These are phyloP conservation scores for Dipodomys stephensi DNA, from an alignment of 2,113 vertebrate genomes.

Conservation along the genomic window DNA sequence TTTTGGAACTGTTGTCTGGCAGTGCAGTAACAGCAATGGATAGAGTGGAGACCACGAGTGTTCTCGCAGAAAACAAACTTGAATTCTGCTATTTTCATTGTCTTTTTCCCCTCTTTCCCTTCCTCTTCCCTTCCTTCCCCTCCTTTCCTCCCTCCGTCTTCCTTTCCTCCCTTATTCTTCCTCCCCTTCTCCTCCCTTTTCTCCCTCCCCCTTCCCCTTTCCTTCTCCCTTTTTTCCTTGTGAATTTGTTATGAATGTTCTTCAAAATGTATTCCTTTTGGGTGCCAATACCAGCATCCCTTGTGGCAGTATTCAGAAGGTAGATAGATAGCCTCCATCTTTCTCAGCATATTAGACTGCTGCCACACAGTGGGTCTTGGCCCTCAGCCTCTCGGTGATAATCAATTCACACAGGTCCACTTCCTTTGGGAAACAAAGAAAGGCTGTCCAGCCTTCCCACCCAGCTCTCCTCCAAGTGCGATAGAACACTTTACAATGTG, in stretches of 20 bases:
- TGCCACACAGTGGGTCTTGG: not conserved
- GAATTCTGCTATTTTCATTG: constrained; percentile 14
- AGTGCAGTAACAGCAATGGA: constrained; percentile 54
- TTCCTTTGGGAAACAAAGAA: constrained; percentile 16
- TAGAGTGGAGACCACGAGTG: constrained; percentile 45
- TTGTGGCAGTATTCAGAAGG: constrained; percentile 13
- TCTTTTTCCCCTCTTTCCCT: not conserved
- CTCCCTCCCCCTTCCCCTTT: no score
- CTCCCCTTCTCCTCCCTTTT: not conserved
- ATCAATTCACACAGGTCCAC: not conserved
- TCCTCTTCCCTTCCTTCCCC: not conserved
- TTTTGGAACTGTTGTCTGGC: constrained; percentile 35
- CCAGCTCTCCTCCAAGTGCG: not conserved
- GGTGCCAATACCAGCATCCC: not conserved
- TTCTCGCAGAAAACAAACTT: constrained; percentile 4
- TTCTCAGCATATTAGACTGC: not conserved
- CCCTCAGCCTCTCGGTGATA: not conserved
- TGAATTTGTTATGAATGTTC: not conserved
- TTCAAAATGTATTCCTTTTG: not conserved
- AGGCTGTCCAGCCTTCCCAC: not conserved
- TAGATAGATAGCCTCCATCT: not conserved
- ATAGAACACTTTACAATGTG: not conserved
- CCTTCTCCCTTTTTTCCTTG: not conserved
- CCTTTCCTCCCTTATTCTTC: not conserved
- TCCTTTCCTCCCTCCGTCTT: not conserved